Base-by-base conservation (phyloP, 1,140 invertebrate genomes). In the Pogonomyrmex barbatus region DNA sequence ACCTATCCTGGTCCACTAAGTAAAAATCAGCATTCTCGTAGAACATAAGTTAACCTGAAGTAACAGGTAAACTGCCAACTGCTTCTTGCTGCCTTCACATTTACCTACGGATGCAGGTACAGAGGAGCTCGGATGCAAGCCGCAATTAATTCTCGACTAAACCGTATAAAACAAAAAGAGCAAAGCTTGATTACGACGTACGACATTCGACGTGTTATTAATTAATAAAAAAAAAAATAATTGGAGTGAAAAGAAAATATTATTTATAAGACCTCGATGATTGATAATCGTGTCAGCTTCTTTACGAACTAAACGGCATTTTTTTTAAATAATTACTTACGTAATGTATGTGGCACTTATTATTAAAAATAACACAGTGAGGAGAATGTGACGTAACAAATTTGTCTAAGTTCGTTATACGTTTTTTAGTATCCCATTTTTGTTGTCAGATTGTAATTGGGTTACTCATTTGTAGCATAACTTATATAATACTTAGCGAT, bases 51-150 rank as follows among this genome's bases (percentile, higher is more conserved):
- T 68, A 87, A 78, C 65, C 60, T 24, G 56, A 45, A 71, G 33
- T 87, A 86, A 86, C 63, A 76, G 58, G 68, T 85, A 86, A 24
- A 88, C 76, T 76, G 50, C 47, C 33, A 68, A 42, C 58, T 12
- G 82, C 73, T 36, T 24, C 24, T 17, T 2, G 30, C n/a, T 58
- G 30, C 50, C 36, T 73, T 73, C 68, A 12, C 52, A 30, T 62
- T 45, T 68, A 81, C 24, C 52, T 86, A 45, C 12, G 52, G 50
- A 81, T 50, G 8, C 9, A 82, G 65, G 30, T 42, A 45, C 17
- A 47, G 24, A 33, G 70, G 71, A 45, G 56, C 24, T 82, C 45
- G 58, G 12, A 54, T 24, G 54, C 79, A 36, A 47, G 65, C 12
- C 47, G 67, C 42, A 71, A 82, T 82, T 36, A 82, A 82, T 82